Conservation (phyloP, 2,797 vertebrate genomes). For the Danio tinwini region DNA sequence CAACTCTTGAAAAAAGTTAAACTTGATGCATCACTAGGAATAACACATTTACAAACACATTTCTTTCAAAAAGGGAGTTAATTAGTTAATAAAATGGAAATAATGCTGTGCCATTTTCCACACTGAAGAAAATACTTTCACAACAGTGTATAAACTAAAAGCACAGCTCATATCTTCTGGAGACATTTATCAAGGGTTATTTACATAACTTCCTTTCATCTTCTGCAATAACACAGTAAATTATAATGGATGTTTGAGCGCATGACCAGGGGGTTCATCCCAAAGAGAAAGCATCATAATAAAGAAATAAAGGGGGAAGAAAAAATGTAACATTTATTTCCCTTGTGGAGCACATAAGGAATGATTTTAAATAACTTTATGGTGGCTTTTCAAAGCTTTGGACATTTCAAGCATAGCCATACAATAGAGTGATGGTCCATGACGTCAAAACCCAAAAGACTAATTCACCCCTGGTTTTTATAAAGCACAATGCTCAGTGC, state of each 20-base stretch:
- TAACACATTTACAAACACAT: not conserved
- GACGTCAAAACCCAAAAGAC: no score
- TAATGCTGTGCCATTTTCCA: not conserved
- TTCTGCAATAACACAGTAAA: slow-evolving; percentile 25
- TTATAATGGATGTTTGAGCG: slow-evolving; percentile 3
- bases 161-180: not conserved
- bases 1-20: no score
- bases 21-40: no score
- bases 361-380: not conserved
- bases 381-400: not conserved
- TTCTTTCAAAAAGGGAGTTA: not conserved
- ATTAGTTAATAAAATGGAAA: not conserved
- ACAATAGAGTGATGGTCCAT: no score
- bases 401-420: not conserved
- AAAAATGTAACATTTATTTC: not conserved
- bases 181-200: slow-evolving; percentile 33
- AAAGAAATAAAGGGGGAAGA: not conserved
- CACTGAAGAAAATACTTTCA: not conserved
- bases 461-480: no score
- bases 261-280: not conserved
- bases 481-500: no score
- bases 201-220: slow-evolving; percentile 36
- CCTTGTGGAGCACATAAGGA: not conserved
- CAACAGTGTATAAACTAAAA: not conserved
- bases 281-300: not conserved